Conservation (phyloP, 2,113 vertebrate genomes). For the Acinonyx jubatus region DNA sequence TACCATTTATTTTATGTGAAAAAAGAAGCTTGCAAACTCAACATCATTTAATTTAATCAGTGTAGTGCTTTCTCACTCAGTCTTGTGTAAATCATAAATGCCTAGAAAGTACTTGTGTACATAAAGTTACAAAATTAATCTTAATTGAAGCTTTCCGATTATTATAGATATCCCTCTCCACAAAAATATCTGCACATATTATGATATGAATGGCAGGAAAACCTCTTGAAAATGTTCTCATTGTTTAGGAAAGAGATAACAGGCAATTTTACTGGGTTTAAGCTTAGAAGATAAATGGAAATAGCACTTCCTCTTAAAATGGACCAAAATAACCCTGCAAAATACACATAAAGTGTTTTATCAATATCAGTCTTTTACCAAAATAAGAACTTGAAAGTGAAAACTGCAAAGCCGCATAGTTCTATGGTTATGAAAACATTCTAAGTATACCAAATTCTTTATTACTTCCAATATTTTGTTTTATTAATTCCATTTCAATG, state of each 20-base stretch:
- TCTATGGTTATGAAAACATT: neutral
- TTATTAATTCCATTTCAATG: constrained; percentile 6
- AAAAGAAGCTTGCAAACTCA: neutral
- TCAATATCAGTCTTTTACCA: constrained; percentile 13
- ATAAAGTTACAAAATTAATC: constrained; percentile 31
- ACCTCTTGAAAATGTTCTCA: neutral
- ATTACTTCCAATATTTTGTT: constrained; percentile 18
- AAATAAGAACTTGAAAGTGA: constrained; percentile 49
- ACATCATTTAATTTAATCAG: neutral
- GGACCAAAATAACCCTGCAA: constrained; percentile 4
- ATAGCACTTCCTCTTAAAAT: constrained; percentile 15
- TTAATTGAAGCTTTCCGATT: constrained; percentile 20
- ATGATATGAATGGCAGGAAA: neutral
- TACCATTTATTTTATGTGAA: constrained; percentile 8
- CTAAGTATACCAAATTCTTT: neutral
- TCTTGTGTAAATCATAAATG: neutral
- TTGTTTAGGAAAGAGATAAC: constrained; percentile 7
- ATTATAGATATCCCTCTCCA: neutral
- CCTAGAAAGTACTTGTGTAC: neutral
- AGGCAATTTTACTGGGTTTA: neutral
- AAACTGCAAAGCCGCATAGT: neutral
- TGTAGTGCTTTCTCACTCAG: neutral
- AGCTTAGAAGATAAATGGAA: neutral
- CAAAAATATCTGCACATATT: neutral
- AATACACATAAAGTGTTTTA: constrained; percentile 16